phyloP scores from a whole-genome alignment of 2,888 invertebrate species.

The Anagyrus pseudococci region DNA sequence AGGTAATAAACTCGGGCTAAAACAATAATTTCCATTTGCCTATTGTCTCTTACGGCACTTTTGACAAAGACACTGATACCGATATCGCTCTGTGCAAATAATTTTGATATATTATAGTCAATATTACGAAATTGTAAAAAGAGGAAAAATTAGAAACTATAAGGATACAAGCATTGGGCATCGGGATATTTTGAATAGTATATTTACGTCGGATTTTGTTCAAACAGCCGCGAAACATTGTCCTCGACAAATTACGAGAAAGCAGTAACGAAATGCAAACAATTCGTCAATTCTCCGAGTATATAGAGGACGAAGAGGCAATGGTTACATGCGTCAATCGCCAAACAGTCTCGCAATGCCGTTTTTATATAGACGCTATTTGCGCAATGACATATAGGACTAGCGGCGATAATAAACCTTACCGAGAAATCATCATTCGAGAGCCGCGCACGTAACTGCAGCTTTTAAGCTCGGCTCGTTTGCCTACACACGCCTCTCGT shows the following conservation, averaged over 20 bases:
- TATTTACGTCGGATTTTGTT: too few relatives aligned
- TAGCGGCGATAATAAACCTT: background rate
- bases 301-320: background rate
- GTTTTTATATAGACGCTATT: constrained; percentile 3
- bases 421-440: background rate
- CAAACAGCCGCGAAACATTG: too few relatives aligned
- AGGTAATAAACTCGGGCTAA: too few relatives aligned
- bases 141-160: too few relatives aligned
- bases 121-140: too few relatives aligned
- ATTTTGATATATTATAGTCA: too few relatives aligned
- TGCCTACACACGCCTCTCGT: background rate
- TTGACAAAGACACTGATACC: too few relatives aligned
- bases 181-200: too few relatives aligned
- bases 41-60: too few relatives aligned
- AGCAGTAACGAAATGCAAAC: background rate
- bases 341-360: background rate
- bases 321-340: constrained; percentile 15
- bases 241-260: background rate
- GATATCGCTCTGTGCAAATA: too few relatives aligned
- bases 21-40: too few relatives aligned
- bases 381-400: constrained; percentile 17
- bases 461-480: background rate
- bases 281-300: constrained; percentile 7
- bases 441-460: background rate
- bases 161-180: too few relatives aligned